phyloP scores from a whole-genome alignment of 2,888 invertebrate species.

The Thalpophila matura region DNA sequence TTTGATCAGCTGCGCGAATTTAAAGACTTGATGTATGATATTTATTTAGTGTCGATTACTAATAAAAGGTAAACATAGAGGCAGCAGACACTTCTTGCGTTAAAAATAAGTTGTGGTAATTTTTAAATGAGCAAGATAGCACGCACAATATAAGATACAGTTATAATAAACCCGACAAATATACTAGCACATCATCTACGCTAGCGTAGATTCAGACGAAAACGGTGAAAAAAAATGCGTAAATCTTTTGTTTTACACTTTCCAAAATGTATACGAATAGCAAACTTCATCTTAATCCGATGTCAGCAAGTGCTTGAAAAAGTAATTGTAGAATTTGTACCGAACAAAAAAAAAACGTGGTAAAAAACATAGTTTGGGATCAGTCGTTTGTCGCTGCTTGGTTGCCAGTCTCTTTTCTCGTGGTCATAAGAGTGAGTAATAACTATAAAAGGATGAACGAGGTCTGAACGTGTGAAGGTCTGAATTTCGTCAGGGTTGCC shows the following conservation, averaged over 20 bases:
- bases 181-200: not conserved
- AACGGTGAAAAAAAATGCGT: not conserved
- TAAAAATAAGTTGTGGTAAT: not conserved
- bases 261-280: too few species aligned
- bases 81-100: not conserved
- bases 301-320: too few species aligned
- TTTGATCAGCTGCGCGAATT: slow-evolving; percentile 35
- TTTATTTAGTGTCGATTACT: slow-evolving; percentile 24
- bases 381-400: too few species aligned
- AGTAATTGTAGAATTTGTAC: too few species aligned
- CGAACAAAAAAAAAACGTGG: too few species aligned
- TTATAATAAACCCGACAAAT: slow-evolving; percentile 5
- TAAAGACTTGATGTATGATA: slow-evolving; percentile 6
- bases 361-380: too few species aligned
- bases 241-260: too few species aligned
- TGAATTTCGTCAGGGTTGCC: slow-evolving; percentile 5
- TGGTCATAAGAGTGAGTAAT: not conserved
- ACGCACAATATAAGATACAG: not conserved
- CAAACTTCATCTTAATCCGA: too few species aligned
- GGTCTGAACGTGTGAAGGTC: not conserved
- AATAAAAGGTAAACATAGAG: not conserved
- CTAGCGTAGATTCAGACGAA: not conserved
- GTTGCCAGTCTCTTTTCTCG: not conserved
- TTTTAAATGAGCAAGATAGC: not conserved
- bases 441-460: slow-evolving; percentile 11